A percentile compares a stretch with the other conserved stretches of the same genome.
These are phyloP conservation scores for Hypocryptadius cinnamomeus DNA, from an alignment of 2,113 vertebrate species.

Conservation along the genomic window DNA sequence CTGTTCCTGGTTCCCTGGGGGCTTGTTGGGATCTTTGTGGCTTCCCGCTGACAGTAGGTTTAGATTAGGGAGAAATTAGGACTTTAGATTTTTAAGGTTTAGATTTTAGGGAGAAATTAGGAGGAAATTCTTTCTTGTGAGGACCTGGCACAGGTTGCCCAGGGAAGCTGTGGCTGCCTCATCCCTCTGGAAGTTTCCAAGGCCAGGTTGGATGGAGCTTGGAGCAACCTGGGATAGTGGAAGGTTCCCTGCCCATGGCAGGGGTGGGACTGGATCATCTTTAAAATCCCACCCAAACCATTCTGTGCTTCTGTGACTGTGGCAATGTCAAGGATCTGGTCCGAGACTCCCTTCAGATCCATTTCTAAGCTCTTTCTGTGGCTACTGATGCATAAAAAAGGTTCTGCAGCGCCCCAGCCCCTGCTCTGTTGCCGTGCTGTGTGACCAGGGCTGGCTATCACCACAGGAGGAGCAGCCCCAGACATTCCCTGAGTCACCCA, in stretches of 20 bases:
- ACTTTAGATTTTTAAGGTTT: no score
- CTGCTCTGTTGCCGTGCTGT: background rate
- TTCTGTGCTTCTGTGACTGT: background rate
- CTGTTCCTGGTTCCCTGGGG: background rate
- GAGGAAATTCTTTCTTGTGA: background rate
- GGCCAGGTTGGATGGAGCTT: rapidly evolving
- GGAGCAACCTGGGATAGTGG: rapidly evolving
- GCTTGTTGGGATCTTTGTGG: background rate
- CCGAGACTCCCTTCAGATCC: background rate
- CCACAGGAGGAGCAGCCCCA: background rate
- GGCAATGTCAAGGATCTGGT: background rate
- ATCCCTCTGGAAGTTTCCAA: background rate
- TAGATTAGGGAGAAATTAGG: background rate
- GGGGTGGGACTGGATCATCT: background rate
- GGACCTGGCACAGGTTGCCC: background rate
- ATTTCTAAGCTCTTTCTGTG: background rate
- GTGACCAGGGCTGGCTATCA: background rate
- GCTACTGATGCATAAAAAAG: background rate
- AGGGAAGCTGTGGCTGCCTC: background rate
- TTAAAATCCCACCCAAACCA: background rate
- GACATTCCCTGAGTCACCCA: background rate
- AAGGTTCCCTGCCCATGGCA: background rate
- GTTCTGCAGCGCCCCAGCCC: background rate
- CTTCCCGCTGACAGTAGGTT: background rate
- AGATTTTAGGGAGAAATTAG: background rate